Evolutionary conservation across 1,140 invertebrate species (phyloP).

Genomic region (Bombus vancouverensis): DNA sequence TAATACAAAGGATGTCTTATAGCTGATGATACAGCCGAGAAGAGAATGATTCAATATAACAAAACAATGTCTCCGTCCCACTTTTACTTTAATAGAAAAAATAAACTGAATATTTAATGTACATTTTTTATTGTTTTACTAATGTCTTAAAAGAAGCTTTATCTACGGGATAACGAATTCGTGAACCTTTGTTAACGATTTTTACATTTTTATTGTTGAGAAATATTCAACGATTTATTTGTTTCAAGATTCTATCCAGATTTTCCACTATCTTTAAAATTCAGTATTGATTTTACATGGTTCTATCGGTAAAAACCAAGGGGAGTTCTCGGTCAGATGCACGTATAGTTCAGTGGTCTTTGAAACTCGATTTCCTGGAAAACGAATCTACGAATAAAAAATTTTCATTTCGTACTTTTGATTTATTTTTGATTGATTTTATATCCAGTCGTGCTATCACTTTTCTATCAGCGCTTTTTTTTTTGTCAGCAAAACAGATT

Average conservation of each 20-base stretch:
- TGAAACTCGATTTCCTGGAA: not conserved
- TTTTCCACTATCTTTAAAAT: not conserved
- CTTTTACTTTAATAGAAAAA: too few relatives aligned
- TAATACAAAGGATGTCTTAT: too few relatives aligned
- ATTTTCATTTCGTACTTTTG: not conserved
- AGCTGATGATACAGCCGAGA: too few relatives aligned
- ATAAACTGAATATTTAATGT: too few relatives aligned
- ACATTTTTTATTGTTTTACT: too few relatives aligned
- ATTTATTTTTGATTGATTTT: conserved; percentile 1
- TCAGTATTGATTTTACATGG: not conserved
- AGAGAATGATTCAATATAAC: too few relatives aligned
- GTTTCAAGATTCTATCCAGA: not conserved
- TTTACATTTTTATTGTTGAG: not conserved
- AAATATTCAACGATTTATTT: not conserved
- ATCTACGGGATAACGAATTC: too few relatives aligned
- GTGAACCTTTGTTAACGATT: not conserved
- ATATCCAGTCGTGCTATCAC: not conserved
- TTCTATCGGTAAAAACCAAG: not conserved
- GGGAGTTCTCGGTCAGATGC: not conserved
- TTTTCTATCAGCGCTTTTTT: not conserved
- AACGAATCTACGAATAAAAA: not conserved
- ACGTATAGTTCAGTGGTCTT: not conserved
- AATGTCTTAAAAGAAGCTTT: too few relatives aligned
- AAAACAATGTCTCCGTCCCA: too few relatives aligned
- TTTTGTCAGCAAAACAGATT: not conserved